A percentile compares a stretch with the other conserved stretches of the same genome.
Evolutionary conservation across 2,113 vertebrate genomes (phyloP).

Genomic region (Marcusenius ussheri): DNA sequence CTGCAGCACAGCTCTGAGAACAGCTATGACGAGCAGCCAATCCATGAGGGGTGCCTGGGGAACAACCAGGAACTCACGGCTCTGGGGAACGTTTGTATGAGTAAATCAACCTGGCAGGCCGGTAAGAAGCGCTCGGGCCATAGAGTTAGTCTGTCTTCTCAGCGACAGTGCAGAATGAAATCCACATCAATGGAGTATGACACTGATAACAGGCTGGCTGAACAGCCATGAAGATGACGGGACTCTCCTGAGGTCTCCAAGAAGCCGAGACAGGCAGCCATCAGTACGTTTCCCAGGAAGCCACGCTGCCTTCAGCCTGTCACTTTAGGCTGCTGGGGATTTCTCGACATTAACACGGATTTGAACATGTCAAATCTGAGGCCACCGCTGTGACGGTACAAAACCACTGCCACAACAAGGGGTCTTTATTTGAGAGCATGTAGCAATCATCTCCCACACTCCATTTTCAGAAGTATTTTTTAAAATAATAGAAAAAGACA

Average conservation of each 20-base stretch:
- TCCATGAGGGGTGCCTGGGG: background rate
- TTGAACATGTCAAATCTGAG: conserved; percentile 25
- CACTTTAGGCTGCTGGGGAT: conserved; percentile 34
- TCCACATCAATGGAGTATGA: conserved; percentile 45
- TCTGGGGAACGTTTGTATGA: background rate
- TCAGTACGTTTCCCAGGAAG: conserved; percentile 22
- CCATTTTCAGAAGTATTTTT: background rate
- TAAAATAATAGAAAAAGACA: background rate
- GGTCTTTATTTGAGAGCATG: background rate
- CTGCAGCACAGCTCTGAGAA: conserved; percentile 31
- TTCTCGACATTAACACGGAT: conserved; percentile 27
- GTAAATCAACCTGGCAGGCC: conserved; percentile 28
- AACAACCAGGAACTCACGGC: background rate
- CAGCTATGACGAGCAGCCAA: conserved; percentile 16
- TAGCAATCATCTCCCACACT: background rate
- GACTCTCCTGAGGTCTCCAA: conserved; percentile 38
- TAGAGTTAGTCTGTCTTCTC: conserved; percentile 31
- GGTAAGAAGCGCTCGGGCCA: conserved; percentile 39
- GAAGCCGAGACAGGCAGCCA: conserved; percentile 19
- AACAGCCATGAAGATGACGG: conserved; percentile 38
- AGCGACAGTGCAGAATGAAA: conserved; percentile 42
- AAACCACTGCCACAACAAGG: background rate
- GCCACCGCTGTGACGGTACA: background rate
- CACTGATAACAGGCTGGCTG: conserved; percentile 35
- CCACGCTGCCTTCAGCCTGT: conserved; percentile 29